These are phyloP conservation scores for Neoascia interrupta DNA, from an alignment of 2,888 invertebrate genomes.

Conservation along the genomic window DNA sequence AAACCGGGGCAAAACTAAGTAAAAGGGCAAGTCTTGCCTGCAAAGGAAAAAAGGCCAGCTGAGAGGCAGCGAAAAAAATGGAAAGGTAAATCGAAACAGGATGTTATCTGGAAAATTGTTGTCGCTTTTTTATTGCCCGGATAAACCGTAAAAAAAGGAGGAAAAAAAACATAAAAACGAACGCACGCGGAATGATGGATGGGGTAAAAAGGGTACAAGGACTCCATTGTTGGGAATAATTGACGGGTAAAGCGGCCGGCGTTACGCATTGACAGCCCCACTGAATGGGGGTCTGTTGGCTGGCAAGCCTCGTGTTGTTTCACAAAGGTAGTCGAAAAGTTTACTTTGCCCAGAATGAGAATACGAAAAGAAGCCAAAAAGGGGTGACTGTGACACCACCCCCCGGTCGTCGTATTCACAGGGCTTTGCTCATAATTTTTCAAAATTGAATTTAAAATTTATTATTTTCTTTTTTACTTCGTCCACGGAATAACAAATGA, in stretches of 20 bases:
- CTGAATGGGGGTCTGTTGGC: no score
- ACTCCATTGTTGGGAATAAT: constrained; percentile 48
- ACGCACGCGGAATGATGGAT: constrained; percentile 22
- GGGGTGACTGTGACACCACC: neutral
- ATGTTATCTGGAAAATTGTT: constrained; percentile 55
- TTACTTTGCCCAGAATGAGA: neutral
- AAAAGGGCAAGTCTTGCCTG: neutral
- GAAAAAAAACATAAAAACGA: neutral
- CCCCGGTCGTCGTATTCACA: no score
- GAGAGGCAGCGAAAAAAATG: constrained; percentile 3
- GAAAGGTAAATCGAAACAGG: constrained; percentile 49
- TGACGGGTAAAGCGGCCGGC: constrained; percentile 48
- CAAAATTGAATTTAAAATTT: constrained; percentile 60
- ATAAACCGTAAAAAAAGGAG: constrained; percentile 16
- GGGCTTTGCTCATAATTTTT: constrained; percentile 41
- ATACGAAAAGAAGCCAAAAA: neutral
- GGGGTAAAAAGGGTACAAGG: constrained; percentile 34
- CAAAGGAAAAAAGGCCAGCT: neutral
- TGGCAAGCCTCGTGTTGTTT: neutral
- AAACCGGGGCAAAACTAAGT: constrained; percentile 11
- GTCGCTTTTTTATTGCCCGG: constrained; percentile 43
- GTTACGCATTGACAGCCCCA: constrained; percentile 50
- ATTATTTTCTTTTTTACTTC: constrained; percentile 20
- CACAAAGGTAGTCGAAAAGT: constrained; percentile 6
- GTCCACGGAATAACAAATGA: constrained; percentile 46